Evolutionary conservation across 2,888 invertebrate species (phyloP).

Genomic region (Idaea straminata): DNA sequence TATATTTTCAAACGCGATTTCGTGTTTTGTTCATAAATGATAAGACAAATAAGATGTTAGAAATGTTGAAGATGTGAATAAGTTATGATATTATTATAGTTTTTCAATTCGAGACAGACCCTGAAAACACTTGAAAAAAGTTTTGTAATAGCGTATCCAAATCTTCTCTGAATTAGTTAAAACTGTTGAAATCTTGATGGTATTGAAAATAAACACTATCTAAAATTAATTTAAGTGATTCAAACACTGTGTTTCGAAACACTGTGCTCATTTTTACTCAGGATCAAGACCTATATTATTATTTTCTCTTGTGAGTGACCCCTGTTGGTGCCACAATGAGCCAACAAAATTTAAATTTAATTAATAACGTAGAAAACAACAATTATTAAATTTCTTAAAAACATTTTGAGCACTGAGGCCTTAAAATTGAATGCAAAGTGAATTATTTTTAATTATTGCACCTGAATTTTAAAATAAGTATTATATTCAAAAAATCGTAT

Average conservation of each 20-base stretch:
- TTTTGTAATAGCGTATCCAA: background rate
- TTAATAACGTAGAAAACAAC: background rate
- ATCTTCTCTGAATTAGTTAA: background rate
- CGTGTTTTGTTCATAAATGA: too few species aligned
- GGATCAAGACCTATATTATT: slow-evolving; percentile 8
- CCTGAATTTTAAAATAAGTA: background rate
- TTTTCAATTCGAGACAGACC: background rate
- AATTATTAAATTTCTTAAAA: slow-evolving; percentile 56
- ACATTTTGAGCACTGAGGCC: slow-evolving; percentile 72
- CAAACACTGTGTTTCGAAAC: slow-evolving; percentile 59
- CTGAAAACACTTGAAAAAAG: background rate
- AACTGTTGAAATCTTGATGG: slow-evolving; percentile 35
- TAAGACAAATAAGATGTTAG: too few species aligned
- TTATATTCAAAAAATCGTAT: background rate
- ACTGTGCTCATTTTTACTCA: slow-evolving; percentile 29
- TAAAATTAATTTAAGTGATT: slow-evolving; percentile 55
- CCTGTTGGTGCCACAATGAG: background rate
- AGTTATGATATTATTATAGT: background rate
- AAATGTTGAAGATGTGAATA: too few species aligned
- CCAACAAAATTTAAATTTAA: slow-evolving; percentile 35
- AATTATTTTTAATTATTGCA: slow-evolving; percentile 12
- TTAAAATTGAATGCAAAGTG: slow-evolving; percentile 34
- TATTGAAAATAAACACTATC: slow-evolving; percentile 63
- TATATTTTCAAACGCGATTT: too few species aligned
- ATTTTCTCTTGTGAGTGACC: too few species aligned